Conservation (phyloP, 2,888 invertebrate genomes). For the Lycia hirtaria region DNA sequence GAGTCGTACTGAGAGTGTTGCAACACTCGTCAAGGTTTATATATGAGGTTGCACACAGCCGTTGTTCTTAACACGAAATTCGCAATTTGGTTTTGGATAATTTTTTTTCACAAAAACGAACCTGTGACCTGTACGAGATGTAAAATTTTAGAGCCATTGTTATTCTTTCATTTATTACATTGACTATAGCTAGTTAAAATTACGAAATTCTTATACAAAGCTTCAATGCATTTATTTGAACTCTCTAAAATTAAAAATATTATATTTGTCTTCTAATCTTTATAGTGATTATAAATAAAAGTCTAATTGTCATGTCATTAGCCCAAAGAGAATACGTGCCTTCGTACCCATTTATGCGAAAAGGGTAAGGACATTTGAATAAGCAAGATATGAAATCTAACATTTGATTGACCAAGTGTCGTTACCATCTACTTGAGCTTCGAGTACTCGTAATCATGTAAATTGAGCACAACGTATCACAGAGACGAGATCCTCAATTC, state of each 20-base stretch:
- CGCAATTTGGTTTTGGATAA: slow-evolving; percentile 47
- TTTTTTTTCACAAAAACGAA: slow-evolving; percentile 29
- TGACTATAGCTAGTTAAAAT: not conserved
- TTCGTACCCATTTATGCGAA: slow-evolving; percentile 19
- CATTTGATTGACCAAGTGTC: slow-evolving; percentile 33
- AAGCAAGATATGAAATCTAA: slow-evolving; percentile 26
- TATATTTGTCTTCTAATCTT: not conserved
- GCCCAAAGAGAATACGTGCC: slow-evolving; percentile 16
- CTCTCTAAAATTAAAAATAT: not conserved
- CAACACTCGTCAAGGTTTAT: slow-evolving; percentile 81
- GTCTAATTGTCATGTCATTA: slow-evolving; percentile 11
- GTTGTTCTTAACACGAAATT: slow-evolving; percentile 58
- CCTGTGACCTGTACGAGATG: slow-evolving; percentile 8
- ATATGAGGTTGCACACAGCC: slow-evolving; percentile 75
- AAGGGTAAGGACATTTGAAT: slow-evolving; percentile 29
- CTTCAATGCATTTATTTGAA: not conserved
- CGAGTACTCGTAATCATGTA: slow-evolving; percentile 18
- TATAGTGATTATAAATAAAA: not conserved
- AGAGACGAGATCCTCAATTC: slow-evolving; percentile 3
- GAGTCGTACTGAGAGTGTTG: slow-evolving; percentile 85
- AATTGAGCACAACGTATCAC: slow-evolving; percentile 19
- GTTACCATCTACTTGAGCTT: slow-evolving; percentile 27
- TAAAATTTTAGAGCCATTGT: not conserved
- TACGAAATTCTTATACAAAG: not conserved
- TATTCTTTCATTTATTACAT: not conserved